Evolutionary conservation across 2,797 vertebrate genomes (phyloP).

Genomic region (Lepus townsendii): DNA sequence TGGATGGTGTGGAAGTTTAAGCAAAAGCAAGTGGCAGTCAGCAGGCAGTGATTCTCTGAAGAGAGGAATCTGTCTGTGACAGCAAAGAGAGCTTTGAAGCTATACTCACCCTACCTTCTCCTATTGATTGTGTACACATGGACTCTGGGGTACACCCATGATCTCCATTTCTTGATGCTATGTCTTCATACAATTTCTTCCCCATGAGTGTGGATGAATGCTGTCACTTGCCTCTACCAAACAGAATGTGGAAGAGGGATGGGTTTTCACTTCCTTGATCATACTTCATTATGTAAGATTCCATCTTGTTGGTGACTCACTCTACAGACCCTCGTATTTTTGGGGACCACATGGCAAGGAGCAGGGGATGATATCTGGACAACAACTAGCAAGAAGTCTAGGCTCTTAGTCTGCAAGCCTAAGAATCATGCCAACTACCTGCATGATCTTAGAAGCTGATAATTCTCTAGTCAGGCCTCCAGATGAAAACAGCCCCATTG

Average conservation of each 20-base stretch:
- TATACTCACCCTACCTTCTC: background rate
- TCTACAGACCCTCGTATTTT: background rate
- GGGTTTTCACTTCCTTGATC: background rate
- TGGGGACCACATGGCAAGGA: background rate
- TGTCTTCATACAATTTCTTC: background rate
- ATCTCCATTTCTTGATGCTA: background rate
- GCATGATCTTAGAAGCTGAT: background rate
- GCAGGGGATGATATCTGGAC: accelerated
- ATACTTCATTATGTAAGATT: background rate
- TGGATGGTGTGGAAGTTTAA: background rate
- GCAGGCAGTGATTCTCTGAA: background rate
- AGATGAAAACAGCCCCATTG: background rate
- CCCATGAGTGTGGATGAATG: background rate
- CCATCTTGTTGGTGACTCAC: background rate
- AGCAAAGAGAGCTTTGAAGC: too few relatives aligned
- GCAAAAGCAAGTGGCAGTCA: background rate
- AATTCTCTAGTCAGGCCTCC: background rate
- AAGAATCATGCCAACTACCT: background rate
- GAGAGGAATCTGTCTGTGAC: background rate
- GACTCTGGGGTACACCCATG: accelerated
- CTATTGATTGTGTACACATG: background rate
- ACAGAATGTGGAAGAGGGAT: background rate
- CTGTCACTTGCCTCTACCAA: background rate
- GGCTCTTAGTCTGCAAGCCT: background rate
- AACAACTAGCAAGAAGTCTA: background rate